Conservation (phyloP, 2,113 vertebrate genomes). For the Thunnus thynnus region DNA sequence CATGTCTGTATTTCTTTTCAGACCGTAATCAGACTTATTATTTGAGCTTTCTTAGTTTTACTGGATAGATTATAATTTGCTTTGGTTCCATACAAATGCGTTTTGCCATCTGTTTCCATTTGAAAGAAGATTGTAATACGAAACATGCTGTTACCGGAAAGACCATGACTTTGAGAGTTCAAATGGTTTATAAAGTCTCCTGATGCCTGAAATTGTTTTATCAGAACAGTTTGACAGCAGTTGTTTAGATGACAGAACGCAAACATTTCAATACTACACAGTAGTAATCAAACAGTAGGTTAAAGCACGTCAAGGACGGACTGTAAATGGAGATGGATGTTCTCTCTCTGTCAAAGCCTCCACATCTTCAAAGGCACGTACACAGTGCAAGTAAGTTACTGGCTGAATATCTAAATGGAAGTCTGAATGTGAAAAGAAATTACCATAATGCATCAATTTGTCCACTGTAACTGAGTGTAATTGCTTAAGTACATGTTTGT, state of each 20-base stretch:
- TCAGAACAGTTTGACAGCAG: constrained; percentile 1
- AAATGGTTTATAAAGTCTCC: constrained; percentile 25
- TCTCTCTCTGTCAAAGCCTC: neutral
- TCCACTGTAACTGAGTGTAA: neutral
- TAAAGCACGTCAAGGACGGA: constrained; percentile 9
- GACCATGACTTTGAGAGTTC: constrained; percentile 6
- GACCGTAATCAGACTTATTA: constrained; percentile 22
- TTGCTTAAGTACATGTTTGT: neutral
- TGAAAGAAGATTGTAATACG: constrained; percentile 24
- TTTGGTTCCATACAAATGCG: constrained; percentile 25
- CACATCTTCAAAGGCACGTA: neutral
- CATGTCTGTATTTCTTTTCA: neutral
- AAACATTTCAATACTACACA: neutral
- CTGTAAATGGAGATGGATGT: constrained; percentile 22
- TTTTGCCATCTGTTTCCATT: constrained; percentile 68
- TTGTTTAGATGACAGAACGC: constrained; percentile 11
- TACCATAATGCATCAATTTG: neutral
- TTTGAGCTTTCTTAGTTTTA: constrained; percentile 15
- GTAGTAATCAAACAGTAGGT: neutral
- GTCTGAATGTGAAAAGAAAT: constrained; percentile 15
- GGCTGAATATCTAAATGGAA: constrained; percentile 17
- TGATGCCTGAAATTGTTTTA: constrained; percentile 24
- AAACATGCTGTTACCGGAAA: constrained; percentile 43
- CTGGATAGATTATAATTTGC: constrained; percentile 26
- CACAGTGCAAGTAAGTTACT: neutral